Evolutionary conservation across 2,888 invertebrate species (phyloP).

Genomic region (Ischnus inquisitorius): DNA sequence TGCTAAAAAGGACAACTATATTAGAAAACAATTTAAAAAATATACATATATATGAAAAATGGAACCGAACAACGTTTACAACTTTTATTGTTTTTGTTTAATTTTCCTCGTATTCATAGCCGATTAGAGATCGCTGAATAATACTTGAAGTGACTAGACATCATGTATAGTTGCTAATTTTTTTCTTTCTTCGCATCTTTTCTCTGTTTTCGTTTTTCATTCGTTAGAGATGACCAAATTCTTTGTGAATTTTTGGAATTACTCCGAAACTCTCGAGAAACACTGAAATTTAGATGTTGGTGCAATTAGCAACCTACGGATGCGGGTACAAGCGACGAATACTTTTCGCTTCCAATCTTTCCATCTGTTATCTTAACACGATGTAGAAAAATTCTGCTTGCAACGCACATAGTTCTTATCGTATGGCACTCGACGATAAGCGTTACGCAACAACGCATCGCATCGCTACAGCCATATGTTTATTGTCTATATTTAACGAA

Average conservation of each 20-base stretch:
- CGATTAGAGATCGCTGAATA: slow-evolving; percentile 67
- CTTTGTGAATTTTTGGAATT: slow-evolving; percentile 12
- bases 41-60: slow-evolving; percentile 60
- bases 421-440: background rate
- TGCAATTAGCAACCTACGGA: slow-evolving; percentile 79
- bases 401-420: background rate
- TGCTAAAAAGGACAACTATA: slow-evolving; percentile 30
- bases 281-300: slow-evolving; percentile 66
- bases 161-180: slow-evolving; percentile 80
- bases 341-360: background rate
- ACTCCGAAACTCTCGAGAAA: slow-evolving; percentile 31
- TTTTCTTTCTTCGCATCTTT: slow-evolving; percentile 49
- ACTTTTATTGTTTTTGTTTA: slow-evolving; percentile 43
- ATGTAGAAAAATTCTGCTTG: background rate
- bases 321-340: slow-evolving; percentile 75
- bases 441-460: background rate
- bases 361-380: background rate
- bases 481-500: background rate
- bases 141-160: slow-evolving; percentile 83
- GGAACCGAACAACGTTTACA: slow-evolving; percentile 38
- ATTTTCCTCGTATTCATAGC: slow-evolving; percentile 45
- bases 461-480: background rate
- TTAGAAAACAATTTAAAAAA: slow-evolving; percentile 53
- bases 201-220: slow-evolving; percentile 22
- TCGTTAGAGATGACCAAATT: background rate